Evolutionary conservation across 2,797 vertebrate genomes (phyloP).

Genomic region (Pseudochirops corinnae): DNA sequence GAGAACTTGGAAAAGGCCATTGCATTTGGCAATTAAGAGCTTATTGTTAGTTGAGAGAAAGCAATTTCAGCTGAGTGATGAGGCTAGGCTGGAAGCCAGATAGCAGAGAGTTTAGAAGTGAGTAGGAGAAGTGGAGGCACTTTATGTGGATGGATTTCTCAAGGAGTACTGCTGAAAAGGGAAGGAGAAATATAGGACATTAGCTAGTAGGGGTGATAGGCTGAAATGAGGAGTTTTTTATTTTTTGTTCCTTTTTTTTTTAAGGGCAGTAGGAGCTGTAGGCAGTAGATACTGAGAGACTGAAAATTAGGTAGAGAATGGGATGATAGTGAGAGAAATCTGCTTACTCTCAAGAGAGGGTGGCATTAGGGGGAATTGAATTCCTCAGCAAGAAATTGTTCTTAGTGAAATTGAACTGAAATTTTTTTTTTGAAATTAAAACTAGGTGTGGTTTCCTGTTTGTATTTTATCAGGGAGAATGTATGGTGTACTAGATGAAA

Average conservation of each 20-base stretch:
- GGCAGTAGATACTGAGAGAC: not conserved
- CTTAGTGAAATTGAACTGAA: not conserved
- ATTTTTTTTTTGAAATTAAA: not conserved
- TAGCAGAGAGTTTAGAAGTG: not conserved
- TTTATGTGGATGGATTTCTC: not conserved
- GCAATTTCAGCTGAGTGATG: not conserved
- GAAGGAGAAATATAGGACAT: not conserved
- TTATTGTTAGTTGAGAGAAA: not conserved
- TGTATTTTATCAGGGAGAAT: not conserved
- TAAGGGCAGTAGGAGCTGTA: not conserved
- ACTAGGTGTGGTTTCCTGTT: not conserved
- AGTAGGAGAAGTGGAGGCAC: not conserved
- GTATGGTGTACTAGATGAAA: not conserved
- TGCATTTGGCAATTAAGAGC: not conserved
- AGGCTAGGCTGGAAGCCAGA: not conserved
- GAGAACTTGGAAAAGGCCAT: not conserved
- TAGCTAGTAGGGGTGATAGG: not conserved
- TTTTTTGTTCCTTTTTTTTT: too few relatives aligned
- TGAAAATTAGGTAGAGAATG: not conserved
- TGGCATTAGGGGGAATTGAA: not conserved
- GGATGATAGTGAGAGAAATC: not conserved
- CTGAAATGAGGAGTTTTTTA: not conserved
- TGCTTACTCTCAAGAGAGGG: not conserved
- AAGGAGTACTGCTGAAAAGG: not conserved
- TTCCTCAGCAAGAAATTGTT: not conserved